Conservation (phyloP, 1,140 invertebrate genomes). For the Coptotermes formosanus region DNA sequence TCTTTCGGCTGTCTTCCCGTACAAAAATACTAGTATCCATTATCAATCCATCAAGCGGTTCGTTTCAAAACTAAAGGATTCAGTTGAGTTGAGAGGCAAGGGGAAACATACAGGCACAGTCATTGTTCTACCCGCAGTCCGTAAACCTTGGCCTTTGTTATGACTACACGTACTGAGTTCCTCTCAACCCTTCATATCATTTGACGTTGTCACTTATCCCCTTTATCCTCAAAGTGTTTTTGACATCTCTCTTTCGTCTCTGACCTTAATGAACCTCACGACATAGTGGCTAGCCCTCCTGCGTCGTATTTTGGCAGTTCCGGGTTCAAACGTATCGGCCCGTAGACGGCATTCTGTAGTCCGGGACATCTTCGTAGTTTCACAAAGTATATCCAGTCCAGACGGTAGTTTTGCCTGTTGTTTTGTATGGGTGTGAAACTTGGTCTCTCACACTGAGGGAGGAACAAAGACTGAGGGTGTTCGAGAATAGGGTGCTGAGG, state of each 20-base stretch:
- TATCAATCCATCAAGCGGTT: conserved; percentile 26
- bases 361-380: too few relatives aligned
- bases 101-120: neutral
- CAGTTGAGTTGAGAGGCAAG: neutral
- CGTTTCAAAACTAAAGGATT: neutral
- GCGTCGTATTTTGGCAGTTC: too few relatives aligned
- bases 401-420: too few relatives aligned
- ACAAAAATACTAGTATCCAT: neutral
- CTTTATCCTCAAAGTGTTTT: neutral
- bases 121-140: neutral
- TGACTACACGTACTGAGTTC: neutral
- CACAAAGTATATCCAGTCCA: too few relatives aligned
- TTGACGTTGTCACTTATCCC: neutral
- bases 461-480: too few relatives aligned
- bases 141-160: neutral
- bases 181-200: neutral
- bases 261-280: neutral
- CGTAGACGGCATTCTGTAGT: too few relatives aligned
- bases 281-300: too few relatives aligned
- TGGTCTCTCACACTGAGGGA: too few relatives aligned
- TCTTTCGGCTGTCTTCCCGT: neutral
- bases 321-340: too few relatives aligned
- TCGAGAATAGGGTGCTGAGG: too few relatives aligned
- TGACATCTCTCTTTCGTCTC: neutral
- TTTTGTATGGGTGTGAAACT: too few relatives aligned